These are phyloP conservation scores for Trisateles emortualis DNA, from an alignment of 2,888 invertebrate species.

Conservation along the genomic window DNA sequence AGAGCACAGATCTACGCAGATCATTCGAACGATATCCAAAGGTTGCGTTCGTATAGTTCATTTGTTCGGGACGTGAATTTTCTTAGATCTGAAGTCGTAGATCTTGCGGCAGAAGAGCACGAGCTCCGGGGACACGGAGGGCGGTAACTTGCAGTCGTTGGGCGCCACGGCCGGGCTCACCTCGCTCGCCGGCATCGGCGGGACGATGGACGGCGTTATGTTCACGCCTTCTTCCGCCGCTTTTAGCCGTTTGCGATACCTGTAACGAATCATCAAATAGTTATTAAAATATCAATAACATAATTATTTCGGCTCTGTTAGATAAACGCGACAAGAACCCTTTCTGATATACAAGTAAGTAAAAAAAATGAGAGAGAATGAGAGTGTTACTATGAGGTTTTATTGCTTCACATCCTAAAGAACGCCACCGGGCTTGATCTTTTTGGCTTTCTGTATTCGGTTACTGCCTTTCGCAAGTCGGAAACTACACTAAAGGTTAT, in stretches of 20 bases:
- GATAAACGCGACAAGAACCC: too few relatives aligned
- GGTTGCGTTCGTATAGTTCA: constrained; percentile 53
- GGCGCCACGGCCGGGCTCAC: constrained; percentile 78
- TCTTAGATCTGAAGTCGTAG: constrained; percentile 97
- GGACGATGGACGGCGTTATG: constrained; percentile 91
- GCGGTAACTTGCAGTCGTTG: constrained; percentile 89
- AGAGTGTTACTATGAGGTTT: too few relatives aligned
- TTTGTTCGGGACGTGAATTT: constrained; percentile 86
- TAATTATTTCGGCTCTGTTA: too few relatives aligned
- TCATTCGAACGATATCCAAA: constrained; percentile 50
- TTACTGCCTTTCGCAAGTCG: too few relatives aligned
- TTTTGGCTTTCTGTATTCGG: too few relatives aligned
- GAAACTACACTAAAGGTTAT: too few relatives aligned
- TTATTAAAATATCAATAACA: too few relatives aligned
- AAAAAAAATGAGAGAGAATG: too few relatives aligned
- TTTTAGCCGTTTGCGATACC: constrained; percentile 94
- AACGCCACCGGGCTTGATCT: too few relatives aligned
- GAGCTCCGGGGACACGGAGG: constrained; percentile 90
- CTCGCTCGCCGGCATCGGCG: constrained; percentile 88
- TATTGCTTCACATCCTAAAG: too few relatives aligned
- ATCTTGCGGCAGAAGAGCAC: constrained; percentile 97
- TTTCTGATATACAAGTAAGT: too few relatives aligned
- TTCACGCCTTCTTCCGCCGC: constrained; percentile 92
- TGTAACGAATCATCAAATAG: constrained; percentile 67
- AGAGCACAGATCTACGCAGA: constrained; percentile 44